A percentile compares a stretch with the other conserved stretches of the same genome.
Evolutionary conservation across 2,113 vertebrate species (phyloP).

Genomic region (Ammodytes dubius): DNA sequence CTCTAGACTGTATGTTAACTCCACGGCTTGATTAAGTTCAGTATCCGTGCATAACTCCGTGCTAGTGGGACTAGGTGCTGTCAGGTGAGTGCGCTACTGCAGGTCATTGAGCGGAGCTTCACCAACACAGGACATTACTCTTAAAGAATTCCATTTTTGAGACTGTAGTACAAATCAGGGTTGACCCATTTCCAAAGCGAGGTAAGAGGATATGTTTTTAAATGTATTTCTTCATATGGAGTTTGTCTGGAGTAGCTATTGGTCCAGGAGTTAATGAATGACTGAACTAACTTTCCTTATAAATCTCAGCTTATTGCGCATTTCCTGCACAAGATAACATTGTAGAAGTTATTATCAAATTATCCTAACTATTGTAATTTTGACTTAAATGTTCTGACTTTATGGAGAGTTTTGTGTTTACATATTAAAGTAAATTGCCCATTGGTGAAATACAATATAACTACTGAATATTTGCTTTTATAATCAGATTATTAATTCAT

Average conservation of each 20-base stretch:
- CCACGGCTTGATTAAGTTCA: not conserved
- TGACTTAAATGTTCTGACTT: not conserved
- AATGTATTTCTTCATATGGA: not conserved
- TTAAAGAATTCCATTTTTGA: not conserved
- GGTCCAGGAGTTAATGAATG: constrained; percentile 25
- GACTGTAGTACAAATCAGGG: not conserved
- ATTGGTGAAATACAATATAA: not conserved
- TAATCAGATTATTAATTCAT: too few relatives aligned
- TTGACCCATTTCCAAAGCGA: not conserved
- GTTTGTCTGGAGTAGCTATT: not conserved
- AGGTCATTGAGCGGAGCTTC: not conserved
- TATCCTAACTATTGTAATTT: not conserved
- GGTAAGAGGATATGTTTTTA: constrained; percentile 32
- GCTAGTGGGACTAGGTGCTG: constrained; percentile 7
- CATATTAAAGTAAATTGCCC: not conserved
- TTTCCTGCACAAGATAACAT: not conserved
- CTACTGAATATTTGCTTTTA: not conserved
- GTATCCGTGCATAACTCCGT: not conserved
- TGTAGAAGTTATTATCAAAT: not conserved
- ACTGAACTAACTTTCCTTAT: not conserved
- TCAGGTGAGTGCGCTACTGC: constrained; percentile 49
- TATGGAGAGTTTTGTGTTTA: not conserved
- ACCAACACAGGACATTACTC: not conserved
- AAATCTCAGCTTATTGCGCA: not conserved
- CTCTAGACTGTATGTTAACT: accelerated